phyloP scores from a whole-genome alignment of 2,797 vertebrate species.

The Spinus olivaceus region DNA sequence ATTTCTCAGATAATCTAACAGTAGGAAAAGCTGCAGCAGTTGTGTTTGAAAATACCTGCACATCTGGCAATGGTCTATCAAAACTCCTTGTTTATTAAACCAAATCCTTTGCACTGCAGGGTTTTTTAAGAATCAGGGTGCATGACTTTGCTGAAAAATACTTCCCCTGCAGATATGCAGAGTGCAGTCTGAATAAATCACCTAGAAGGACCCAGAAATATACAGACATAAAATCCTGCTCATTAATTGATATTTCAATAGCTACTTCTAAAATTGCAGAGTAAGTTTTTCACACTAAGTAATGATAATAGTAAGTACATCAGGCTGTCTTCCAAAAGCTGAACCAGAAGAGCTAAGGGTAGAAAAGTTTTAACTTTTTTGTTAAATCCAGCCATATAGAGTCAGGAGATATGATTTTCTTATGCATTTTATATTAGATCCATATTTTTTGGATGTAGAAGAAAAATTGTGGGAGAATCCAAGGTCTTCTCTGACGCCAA shows the following conservation, averaged over 20 bases:
- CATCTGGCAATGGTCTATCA: not conserved
- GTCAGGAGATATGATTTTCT: not conserved
- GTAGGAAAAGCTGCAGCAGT: not conserved
- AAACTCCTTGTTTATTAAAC: not conserved
- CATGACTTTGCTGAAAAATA: not conserved
- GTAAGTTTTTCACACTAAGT: not conserved
- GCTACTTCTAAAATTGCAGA: not conserved
- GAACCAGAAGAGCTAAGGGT: not conserved
- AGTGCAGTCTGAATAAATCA: not conserved
- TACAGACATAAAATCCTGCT: not conserved
- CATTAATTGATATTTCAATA: not conserved
- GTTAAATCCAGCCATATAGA: not conserved
- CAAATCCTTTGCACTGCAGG: not conserved
- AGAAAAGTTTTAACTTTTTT: not conserved
- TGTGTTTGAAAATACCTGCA: not conserved
- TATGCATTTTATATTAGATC: conserved; percentile 12
- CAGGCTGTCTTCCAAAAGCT: not conserved
- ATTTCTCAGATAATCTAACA: not conserved
- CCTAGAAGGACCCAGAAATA: not conserved
- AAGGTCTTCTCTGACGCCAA: not conserved
- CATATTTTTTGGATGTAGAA: not conserved
- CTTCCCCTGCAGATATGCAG: not conserved
- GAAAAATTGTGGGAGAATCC: not conserved
- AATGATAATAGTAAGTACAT: not conserved
- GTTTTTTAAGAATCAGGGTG: not conserved